These are phyloP conservation scores for Sycophila sp. DNA, from an alignment of 1,140 invertebrate genomes.

Conservation along the genomic window DNA sequence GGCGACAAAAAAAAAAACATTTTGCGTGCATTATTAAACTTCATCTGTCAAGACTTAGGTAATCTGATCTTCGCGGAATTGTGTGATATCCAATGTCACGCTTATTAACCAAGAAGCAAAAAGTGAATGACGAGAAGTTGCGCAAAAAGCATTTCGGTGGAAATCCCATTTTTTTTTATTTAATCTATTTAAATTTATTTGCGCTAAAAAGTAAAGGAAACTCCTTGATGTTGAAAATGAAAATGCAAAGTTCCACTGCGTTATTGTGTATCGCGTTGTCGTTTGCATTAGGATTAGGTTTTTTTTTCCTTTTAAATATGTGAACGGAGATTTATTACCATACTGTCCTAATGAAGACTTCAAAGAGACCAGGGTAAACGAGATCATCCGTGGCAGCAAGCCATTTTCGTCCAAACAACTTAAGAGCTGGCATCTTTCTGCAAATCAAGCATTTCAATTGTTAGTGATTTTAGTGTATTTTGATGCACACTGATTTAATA, in stretches of 20 bases:
- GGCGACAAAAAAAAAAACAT: conserved; percentile 29
- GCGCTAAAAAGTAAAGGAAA: background rate
- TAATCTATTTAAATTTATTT: background rate
- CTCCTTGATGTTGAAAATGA: no score
- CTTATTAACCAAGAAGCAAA: no score
- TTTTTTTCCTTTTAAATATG: conserved; percentile 38
- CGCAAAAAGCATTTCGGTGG: no score
- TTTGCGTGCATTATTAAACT: background rate
- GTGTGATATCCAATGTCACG: background rate
- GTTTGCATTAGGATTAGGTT: background rate
- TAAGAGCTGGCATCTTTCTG: conserved; percentile 76
- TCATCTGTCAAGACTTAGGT: background rate
- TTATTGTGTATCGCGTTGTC: background rate
- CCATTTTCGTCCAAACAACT: conserved; percentile 82
- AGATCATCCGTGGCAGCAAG: conserved; percentile 81
- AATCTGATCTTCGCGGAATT: background rate
- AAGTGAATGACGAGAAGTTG: no score
- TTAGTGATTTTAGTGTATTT: background rate
- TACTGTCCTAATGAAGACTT: conserved; percentile 76
- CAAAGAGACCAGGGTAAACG: conserved; percentile 81
- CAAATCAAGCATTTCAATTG: background rate
- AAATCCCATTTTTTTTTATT: no score
- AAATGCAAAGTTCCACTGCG: background rate
- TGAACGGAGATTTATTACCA: no score
- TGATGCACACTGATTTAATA: no score